A percentile compares a stretch with the other conserved stretches of the same genome.
Evolutionary conservation across 1,140 invertebrate species (phyloP).

Genomic region (Bombus impatiens): DNA sequence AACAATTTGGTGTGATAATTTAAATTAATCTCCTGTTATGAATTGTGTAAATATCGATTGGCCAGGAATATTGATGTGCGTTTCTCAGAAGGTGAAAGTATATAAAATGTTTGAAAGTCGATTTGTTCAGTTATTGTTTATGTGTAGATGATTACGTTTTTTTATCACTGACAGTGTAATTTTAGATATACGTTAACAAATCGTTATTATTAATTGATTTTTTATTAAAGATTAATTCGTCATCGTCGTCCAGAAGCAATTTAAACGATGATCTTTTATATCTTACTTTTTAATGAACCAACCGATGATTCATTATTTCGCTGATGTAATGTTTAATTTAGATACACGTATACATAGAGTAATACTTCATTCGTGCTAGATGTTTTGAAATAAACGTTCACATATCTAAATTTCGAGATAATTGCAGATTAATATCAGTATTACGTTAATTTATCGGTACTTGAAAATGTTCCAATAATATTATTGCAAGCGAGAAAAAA

Average conservation of each 20-base stretch:
- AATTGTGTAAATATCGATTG: neutral
- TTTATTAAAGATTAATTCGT: neutral
- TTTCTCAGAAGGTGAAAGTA: neutral
- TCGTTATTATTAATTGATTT: neutral
- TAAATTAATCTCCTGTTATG: neutral
- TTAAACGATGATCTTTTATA: neutral
- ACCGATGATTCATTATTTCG: neutral
- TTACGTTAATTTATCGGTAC: neutral
- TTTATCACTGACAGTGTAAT: neutral
- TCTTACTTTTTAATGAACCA: neutral
- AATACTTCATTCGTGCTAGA: neutral
- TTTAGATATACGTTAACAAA: too few species aligned
- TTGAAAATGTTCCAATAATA: neutral
- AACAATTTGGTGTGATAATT: too few species aligned
- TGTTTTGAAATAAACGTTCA: neutral
- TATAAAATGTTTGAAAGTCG: neutral
- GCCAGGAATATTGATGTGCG: too few species aligned
- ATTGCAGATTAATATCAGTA: neutral
- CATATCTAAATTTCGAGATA: neutral
- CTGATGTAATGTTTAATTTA: neutral
- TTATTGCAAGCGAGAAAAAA: neutral
- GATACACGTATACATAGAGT: neutral
- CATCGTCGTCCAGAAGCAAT: neutral
- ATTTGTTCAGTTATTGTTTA: neutral
- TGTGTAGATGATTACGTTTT: too few species aligned